Evolutionary conservation across 2,113 vertebrate species (phyloP).

Genomic region (Xyrauchen texanus): DNA sequence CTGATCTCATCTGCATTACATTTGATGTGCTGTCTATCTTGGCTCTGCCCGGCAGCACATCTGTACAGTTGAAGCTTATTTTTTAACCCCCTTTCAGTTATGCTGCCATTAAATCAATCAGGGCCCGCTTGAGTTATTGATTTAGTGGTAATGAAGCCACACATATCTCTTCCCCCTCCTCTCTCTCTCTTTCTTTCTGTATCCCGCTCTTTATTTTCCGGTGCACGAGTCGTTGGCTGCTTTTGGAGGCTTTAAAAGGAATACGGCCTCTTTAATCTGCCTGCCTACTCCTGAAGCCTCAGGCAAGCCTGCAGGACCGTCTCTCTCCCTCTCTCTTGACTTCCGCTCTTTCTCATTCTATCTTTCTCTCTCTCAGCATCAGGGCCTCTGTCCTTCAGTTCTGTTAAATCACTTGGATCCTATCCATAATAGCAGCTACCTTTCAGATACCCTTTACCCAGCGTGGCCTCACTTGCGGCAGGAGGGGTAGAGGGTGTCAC

Average conservation of each 20-base stretch:
- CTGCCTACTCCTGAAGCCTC: slow-evolving; percentile 84
- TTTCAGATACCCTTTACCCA: slow-evolving; percentile 70
- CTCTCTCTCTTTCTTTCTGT: slow-evolving; percentile 23
- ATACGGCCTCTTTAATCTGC: slow-evolving; percentile 90
- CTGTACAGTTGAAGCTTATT: slow-evolving; percentile 60
- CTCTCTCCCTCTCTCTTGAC: slow-evolving; percentile 70
- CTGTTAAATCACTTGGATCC: slow-evolving; percentile 73
- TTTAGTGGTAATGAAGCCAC: slow-evolving; percentile 65
- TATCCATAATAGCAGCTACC: slow-evolving; percentile 67
- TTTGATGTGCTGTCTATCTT: slow-evolving; percentile 47
- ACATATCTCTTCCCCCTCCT: slow-evolving; percentile 30
- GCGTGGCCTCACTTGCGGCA: slow-evolving; percentile 52
- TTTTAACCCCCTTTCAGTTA: slow-evolving; percentile 67
- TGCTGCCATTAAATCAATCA: slow-evolving; percentile 68
- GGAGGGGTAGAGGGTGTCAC: slow-evolving; percentile 55
- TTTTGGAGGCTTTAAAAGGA: slow-evolving; percentile 88
- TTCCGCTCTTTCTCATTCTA: slow-evolving; percentile 67
- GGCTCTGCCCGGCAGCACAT: slow-evolving; percentile 12
- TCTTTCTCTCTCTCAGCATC: slow-evolving; percentile 75
- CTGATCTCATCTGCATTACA: slow-evolving; percentile 52
- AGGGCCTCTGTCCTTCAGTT: slow-evolving; percentile 64
- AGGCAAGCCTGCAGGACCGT: slow-evolving; percentile 86
- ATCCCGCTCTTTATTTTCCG: slow-evolving; percentile 38
- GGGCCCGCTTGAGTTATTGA: slow-evolving; percentile 61
- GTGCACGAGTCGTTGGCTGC: slow-evolving; percentile 50